Percentiles rank a stretch among this genome's conserved stretches.
phyloP scores from a whole-genome alignment of 2,113 vertebrate genomes.

The zebrafish (Danio rerio) region GRCz12tu NC_133191.1:15664001-15664500 shows the following conservation, averaged over 20 bases:
- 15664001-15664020: constrained; percentile 27
- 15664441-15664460: too few species aligned
- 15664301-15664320: too few species aligned
- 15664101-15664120: background rate
- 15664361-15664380: too few species aligned
- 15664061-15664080: constrained; percentile 38
- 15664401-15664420: too few species aligned
- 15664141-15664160: constrained; percentile 10
- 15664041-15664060: constrained; percentile 39
- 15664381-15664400: too few species aligned
- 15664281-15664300: too few species aligned
- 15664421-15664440: too few species aligned
- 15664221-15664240: background rate
- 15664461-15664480: too few species aligned
- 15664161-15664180: background rate
- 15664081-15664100: constrained; percentile 23
- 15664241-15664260: background rate
- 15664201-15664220: background rate
- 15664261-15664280: too few species aligned
- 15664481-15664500: too few species aligned
- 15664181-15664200: background rate
- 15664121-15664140: background rate
- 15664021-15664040: constrained; percentile 50
- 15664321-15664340: too few species aligned
- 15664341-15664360: too few species aligned